These are phyloP conservation scores for Diachasma alloeum DNA, from an alignment of 1,140 invertebrate species.

Conservation along the genomic window DNA sequence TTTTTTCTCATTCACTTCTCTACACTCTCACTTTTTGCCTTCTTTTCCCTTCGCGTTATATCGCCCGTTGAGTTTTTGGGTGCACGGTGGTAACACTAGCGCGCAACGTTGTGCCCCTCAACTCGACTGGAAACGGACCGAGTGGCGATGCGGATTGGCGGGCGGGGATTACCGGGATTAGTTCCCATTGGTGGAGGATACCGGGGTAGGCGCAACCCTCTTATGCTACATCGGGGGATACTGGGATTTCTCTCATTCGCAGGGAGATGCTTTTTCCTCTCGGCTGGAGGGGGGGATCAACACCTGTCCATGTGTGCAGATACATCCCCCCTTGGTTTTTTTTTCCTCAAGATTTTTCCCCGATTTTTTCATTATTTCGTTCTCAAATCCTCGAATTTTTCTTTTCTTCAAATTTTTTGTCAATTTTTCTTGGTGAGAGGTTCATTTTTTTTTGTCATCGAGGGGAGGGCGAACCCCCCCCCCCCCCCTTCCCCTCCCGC, in stretches of 20 bases:
- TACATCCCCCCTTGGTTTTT: neutral
- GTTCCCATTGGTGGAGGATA: conserved; percentile 43
- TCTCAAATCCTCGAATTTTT: too few species aligned
- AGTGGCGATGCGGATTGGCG: conserved; percentile 31
- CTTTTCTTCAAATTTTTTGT: too few species aligned
- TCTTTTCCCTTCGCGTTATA: conserved; percentile 1
- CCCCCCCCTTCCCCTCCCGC: too few species aligned
- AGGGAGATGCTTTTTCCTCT: neutral
- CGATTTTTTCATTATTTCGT: neutral
- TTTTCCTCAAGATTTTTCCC: neutral
- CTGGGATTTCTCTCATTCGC: neutral
- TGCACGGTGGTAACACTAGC: conserved; percentile 17
- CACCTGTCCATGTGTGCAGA: neutral
- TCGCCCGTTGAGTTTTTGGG: conserved; percentile 28
- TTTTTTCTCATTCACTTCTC: neutral
- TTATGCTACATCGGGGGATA: conserved; percentile 31
- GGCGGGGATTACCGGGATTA: neutral
- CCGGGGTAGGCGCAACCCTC: conserved; percentile 53
- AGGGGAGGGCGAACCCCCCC: too few species aligned
- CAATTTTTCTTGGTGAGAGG: too few species aligned
- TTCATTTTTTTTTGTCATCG: too few species aligned
- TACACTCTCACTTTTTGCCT: too few species aligned
- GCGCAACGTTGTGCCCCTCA: neutral
- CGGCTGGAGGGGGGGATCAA: neutral
- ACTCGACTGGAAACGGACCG: conserved; percentile 43